Percentiles rank a stretch among this genome's conserved stretches.
Conservation (phyloP, 2,113 vertebrate species). For the Mugil cephalus region DNA sequence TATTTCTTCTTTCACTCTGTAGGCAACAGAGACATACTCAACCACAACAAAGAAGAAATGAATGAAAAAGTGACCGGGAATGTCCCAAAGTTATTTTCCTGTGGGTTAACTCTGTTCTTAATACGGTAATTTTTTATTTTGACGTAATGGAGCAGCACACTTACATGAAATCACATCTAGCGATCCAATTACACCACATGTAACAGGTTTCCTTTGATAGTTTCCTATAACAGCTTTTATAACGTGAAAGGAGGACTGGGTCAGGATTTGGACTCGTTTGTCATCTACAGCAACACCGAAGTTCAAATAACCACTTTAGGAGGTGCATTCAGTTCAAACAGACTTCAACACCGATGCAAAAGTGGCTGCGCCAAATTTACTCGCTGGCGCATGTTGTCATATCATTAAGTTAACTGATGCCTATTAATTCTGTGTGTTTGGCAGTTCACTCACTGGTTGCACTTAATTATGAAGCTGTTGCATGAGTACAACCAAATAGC, state of each 20-base stretch:
- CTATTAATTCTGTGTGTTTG: neutral
- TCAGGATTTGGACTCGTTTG: neutral
- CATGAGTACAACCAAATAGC: neutral
- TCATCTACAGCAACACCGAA: conserved; percentile 3
- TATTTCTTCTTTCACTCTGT: too few relatives aligned
- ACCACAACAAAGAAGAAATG: too few relatives aligned
- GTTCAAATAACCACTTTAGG: conserved; percentile 4
- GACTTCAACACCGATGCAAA: conserved; percentile 5
- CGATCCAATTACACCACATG: neutral
- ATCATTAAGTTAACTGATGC: conserved; percentile 1
- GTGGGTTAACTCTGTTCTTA: neutral
- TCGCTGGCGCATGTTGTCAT: neutral
- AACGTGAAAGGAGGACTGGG: neutral
- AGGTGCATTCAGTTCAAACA: neutral
- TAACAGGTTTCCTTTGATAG: neutral
- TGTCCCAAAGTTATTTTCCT: neutral
- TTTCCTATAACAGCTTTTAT: neutral
- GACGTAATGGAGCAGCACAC: neutral
- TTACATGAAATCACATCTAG: neutral
- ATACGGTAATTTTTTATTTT: neutral
- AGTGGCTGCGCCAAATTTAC: neutral
- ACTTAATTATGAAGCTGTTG: neutral
- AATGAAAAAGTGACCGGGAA: neutral
- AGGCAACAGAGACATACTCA: too few relatives aligned
- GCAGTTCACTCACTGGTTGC: conserved; percentile 17